Evolutionary conservation across 2,888 invertebrate genomes (phyloP), one percentile per base, ranked within the genome.

Genomic region (Chymomyza fuscimana): DNA sequence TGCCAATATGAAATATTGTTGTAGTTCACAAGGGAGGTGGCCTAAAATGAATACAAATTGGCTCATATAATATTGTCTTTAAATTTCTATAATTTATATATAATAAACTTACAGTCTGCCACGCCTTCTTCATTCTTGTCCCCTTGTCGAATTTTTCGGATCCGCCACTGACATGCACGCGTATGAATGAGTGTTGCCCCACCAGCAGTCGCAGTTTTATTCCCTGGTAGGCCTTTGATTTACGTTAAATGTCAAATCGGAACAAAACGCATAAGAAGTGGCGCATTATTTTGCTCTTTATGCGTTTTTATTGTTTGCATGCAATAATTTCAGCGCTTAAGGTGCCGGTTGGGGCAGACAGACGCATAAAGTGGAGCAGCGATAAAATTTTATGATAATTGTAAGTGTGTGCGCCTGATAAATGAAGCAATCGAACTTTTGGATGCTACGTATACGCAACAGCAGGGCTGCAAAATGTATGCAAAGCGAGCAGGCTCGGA

Each of bases 331-430:
- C 67, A 75, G 79, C 71, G 79, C 84, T 86, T 87, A 83, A 74
- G 56, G 50, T 63, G 68, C 51, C 56, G 56, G n/a, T 54, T 16
- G 16, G 60, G n/a, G 62, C 19, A 62, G 12, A 19, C 19, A 62
- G 54, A 87, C 82, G 76, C 77, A 88, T 81, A 86, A 87, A 82
- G 82, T 86, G 87, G 88, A 87, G 85, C 79, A 79, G 77, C 70
- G 73, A 70, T 89, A 86, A 89, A 89, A 87, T 89, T 89, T 89
- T 82, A 89, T 78, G 88, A 81, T 89, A 89, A 89, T 89, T 89
- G 89, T 81, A 81, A 78, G 69, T 72, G 74, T 77, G 69, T 67
- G 61, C 65, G 72, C 63, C 88, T 85, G 85, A 87, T 82, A 88
- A 88, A 89, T 88, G 87, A 83, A 83, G 87, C 76, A 76, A 83